Evolutionary conservation across 1,140 invertebrate species (phyloP), one percentile per base, ranked within the genome.

Genomic region (Parasteatoda tepidariorum): DNA sequence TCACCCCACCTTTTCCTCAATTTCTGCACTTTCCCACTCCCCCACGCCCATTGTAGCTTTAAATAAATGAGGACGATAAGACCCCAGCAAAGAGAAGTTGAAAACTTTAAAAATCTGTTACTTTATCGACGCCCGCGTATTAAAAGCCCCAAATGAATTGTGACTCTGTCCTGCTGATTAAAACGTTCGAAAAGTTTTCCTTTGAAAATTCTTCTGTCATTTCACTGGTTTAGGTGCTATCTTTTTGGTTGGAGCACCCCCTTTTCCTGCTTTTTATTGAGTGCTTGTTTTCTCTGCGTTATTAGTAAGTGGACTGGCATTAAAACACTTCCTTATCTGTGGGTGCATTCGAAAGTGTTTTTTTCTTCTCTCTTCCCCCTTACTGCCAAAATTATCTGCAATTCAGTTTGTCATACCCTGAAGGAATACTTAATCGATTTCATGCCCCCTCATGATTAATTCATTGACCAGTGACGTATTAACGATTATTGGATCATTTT

Each of bases 41-140:
- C 13, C 55, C 31, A 4, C 54, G 18, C 59, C 73, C 55, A 76
- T 74, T 61, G 54, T 57, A 30, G 76, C 67, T 82, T 82, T 82
- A 82, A 82, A 82, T 82, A 82, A 82, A 82, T 82, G 78, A 71
- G 24, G 31, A 61, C 67, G 78, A 82, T 82, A 82, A 82, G 78
- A 78, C 75, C 38, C 41, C 22, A 15, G n/a, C 38, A 11, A 28
- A 62, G 22, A 24, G 59, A 7, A 33, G 54, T 28, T 9, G 26
- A 28, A 74, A 83, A 83, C 81, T 83, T 83, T 83, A 83, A 83
- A 83, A 83, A 83, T 83, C 81, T 83, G 81, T 83, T 83, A 83
- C 70, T 83, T 83, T 83, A 83, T 83, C 81, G 81, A 83, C 68
- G 62, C 48, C n/a, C 30, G 48, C 33, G 34, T 55, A 55, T 38